phyloP scores from a whole-genome alignment of 2,113 vertebrate genomes.

The Merops nubicus region DNA sequence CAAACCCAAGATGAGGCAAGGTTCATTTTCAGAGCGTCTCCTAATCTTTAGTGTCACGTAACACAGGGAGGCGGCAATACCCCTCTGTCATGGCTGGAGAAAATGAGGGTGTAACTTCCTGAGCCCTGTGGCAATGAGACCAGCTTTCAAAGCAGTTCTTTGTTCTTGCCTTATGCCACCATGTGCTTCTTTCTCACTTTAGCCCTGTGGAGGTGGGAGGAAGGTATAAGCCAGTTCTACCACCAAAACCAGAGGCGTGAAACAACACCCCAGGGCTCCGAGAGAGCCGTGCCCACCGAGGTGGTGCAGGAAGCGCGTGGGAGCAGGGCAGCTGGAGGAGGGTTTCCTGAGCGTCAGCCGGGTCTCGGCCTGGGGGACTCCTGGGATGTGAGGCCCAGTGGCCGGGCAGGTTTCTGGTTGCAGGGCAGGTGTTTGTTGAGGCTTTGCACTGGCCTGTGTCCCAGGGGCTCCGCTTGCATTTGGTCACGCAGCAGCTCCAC shows the following conservation, averaged over 20 bases:
- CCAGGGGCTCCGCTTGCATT: background rate
- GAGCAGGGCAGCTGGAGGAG: background rate
- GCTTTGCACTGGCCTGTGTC: background rate
- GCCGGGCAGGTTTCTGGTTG: background rate
- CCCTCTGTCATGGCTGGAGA: background rate
- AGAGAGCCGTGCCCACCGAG: background rate
- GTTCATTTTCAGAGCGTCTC: background rate
- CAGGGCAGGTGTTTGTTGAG: background rate
- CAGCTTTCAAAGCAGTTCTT: background rate
- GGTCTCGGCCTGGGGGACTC: background rate
- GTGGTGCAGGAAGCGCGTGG: background rate
- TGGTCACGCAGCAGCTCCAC: background rate
- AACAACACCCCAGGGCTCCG: background rate
- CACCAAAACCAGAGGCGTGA: background rate
- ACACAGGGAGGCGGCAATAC: background rate
- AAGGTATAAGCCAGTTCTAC: background rate
- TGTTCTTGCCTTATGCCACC: background rate
- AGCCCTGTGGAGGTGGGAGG: background rate
- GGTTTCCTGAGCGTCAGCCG: background rate
- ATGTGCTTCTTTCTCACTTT: background rate
- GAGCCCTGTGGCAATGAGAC: background rate
- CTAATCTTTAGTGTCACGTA: background rate
- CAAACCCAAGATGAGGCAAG: background rate
- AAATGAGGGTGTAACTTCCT: background rate
- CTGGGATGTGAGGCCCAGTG: background rate